These are phyloP conservation scores for Lithosia quadra DNA, from an alignment of 2,888 invertebrate species.

Conservation along the genomic window DNA sequence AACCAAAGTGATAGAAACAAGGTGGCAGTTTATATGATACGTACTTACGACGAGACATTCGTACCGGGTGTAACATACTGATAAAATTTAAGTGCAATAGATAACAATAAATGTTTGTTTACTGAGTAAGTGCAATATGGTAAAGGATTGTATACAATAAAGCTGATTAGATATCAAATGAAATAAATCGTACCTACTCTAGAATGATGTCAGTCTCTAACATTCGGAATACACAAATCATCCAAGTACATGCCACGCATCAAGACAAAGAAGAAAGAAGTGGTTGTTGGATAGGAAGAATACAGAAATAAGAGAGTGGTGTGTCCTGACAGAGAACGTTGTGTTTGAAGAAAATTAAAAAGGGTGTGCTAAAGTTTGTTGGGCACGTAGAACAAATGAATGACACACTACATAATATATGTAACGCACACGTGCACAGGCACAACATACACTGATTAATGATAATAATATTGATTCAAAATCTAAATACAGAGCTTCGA, in stretches of 20 bases:
- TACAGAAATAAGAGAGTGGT: neutral
- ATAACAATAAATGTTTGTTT: neutral
- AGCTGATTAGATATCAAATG: neutral
- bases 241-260: neutral
- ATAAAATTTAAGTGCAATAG: slow-evolving; percentile 1
- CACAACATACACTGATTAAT: too few relatives aligned
- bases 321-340: neutral
- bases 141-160: slow-evolving; percentile 2
- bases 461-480: neutral
- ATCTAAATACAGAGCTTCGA: too few relatives aligned
- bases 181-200: neutral
- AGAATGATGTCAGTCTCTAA: neutral
- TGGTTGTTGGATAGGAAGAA: slow-evolving; percentile 2
- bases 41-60: neutral
- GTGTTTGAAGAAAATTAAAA: too few relatives aligned
- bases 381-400: too few relatives aligned
- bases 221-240: neutral
- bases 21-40: neutral
- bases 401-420: too few relatives aligned
- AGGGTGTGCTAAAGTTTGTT: too few relatives aligned
- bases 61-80: neutral
- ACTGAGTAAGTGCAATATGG: neutral
- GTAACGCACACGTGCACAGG: too few relatives aligned
- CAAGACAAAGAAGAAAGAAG: neutral
- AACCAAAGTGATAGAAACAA: too few relatives aligned